Evolutionary conservation across 1,140 invertebrate genomes (phyloP).

Genomic region (Matsumurasca onukii): DNA sequence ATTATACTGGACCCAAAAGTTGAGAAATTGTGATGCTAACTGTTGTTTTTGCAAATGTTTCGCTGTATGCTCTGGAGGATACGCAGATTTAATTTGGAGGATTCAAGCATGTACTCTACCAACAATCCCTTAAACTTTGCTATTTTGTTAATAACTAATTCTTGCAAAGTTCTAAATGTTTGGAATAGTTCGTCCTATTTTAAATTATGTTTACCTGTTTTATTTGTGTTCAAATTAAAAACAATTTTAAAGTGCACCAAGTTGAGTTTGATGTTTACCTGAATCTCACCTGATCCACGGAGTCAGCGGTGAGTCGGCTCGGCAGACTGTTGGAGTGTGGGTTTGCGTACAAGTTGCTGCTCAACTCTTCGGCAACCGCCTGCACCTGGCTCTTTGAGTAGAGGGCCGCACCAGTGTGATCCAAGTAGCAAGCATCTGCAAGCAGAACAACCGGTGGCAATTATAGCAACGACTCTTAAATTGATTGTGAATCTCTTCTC

Average conservation of each 20-base stretch:
- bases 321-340: constrained; percentile 74
- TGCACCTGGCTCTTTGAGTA: constrained; percentile 77
- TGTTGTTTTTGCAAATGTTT: no score
- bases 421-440: constrained; percentile 77
- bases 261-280: no score
- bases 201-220: neutral
- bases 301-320: constrained; percentile 73
- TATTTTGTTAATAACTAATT: neutral
- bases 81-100: no score
- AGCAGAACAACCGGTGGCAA: no score
- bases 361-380: constrained; percentile 63
- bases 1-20: no score
- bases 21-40: no score
- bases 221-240: neutral
- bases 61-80: no score
- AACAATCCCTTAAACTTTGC: no score
- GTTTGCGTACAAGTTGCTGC: constrained; percentile 77
- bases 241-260: constrained; percentile 30
- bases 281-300: constrained; percentile 77
- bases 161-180: neutral
- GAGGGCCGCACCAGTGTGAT: constrained; percentile 86
- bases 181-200: neutral
- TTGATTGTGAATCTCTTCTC: no score
- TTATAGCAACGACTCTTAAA: no score
- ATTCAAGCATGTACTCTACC: no score